Base-by-base conservation (phyloP, 2,113 vertebrate genomes). In the Eretmochelys imbricata region DNA sequence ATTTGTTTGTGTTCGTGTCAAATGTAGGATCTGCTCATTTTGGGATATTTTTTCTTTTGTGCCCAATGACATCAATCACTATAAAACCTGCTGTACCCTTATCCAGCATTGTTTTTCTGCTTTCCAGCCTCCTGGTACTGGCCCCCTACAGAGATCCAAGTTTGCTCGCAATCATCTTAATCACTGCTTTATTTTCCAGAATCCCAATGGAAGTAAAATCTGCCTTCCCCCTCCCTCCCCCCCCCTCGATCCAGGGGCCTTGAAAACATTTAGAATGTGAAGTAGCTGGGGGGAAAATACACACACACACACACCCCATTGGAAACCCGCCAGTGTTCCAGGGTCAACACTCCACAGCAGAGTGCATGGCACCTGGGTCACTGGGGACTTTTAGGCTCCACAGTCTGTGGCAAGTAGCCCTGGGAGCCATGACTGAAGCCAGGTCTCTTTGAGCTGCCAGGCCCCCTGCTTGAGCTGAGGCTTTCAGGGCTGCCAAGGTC, bases 151-250 rank as follows among this genome's bases (percentile, higher is more conserved):
- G 59, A 62, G 48, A 48, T 69, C 29, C 50, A 8, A 92, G 53
- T 80, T 89, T 79, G n/a, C 27, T 65, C 5, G 85, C 80, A 89
- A 81, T 90, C 84, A 16, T 13, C 93, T 94, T 93, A 82, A 90
- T 94, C 62, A 59, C 62, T 19, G 19, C 95, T 88, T 88, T 82
- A 69, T 42, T 87, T 82, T 89, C 65, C 62, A 94, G 57, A 57
- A 83, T 13, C 51, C 94, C 24, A 3, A 42, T 69, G 82, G 22
- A 46, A 48, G 51, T 89, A 85, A 85, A 87, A 46, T 25, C 3
- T 29, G 38, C n/a, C 24, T 42, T n/a, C n/a, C n/a, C n/a, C n/a
- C n/a, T n/a, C n/a, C 29, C 9, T 84, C 59, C 57, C 3, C 6
- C 22, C 51, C 42, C 42, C 42, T 42, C 42, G 24, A 46, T 11